These are phyloP conservation scores for Branchinecta lynchi DNA, from an alignment of 1,140 invertebrate species.

Conservation along the genomic window DNA sequence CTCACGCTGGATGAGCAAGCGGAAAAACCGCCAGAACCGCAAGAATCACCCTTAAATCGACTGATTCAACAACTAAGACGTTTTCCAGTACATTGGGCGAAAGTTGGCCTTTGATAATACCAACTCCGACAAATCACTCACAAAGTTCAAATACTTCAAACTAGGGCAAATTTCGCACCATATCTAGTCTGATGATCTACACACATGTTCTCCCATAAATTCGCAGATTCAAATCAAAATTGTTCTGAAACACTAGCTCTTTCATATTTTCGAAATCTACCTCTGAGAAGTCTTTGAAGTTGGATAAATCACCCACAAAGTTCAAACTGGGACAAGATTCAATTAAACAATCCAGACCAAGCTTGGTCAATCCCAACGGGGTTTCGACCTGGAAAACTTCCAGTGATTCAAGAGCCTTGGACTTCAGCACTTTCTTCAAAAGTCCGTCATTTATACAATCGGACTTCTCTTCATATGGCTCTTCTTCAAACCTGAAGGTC, in stretches of 20 bases:
- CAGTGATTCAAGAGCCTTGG: not conserved
- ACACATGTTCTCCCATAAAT: not conserved
- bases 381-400: not conserved
- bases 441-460: not conserved
- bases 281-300: not conserved
- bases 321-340: not conserved
- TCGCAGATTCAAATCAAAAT: not conserved
- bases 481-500: not conserved
- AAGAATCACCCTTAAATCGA: too few species aligned
- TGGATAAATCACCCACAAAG: constrained; percentile 6
- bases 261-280: not conserved
- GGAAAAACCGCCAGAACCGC: too few species aligned
- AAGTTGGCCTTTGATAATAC: too few species aligned
- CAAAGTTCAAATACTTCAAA: too few species aligned
- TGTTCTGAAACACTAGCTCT: not conserved
- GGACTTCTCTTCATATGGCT: not conserved
- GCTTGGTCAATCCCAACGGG: not conserved
- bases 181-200: too few species aligned
- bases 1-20: too few species aligned
- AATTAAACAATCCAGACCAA: not conserved
- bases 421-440: not conserved
- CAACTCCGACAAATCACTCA: too few species aligned
- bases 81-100: too few species aligned
- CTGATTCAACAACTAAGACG: too few species aligned
- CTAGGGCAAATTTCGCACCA: too few species aligned